phyloP scores from a whole-genome alignment of 2,888 invertebrate genomes.

The Graphium colonna region DNA sequence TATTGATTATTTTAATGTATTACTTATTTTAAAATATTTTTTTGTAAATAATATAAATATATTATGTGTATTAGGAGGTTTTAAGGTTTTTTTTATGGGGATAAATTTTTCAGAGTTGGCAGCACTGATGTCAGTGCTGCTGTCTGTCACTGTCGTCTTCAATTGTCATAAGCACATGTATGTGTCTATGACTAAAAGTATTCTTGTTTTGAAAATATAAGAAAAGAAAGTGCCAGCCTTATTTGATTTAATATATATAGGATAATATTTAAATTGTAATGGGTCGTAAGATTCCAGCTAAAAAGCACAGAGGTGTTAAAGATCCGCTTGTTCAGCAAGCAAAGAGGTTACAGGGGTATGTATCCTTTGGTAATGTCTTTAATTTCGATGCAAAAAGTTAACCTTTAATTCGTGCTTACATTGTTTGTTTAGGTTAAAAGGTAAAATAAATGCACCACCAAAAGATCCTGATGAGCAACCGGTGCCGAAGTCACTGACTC shows the following conservation, averaged over 20 bases:
- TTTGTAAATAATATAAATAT: too few species aligned
- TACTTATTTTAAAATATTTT: too few species aligned
- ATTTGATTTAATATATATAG: too few species aligned
- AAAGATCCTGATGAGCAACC: slow-evolving; percentile 84
- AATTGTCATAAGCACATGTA: not conserved
- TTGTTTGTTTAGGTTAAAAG: slow-evolving; percentile 79
- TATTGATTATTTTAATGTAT: too few species aligned
- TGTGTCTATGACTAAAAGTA: not conserved
- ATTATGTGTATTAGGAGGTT: too few species aligned
- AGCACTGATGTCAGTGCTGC: too few species aligned
- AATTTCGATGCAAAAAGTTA: not conserved
- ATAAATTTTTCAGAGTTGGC: too few species aligned
- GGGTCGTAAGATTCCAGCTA: slow-evolving; percentile 90
- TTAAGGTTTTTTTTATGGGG: too few species aligned
- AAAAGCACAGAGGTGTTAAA: slow-evolving; percentile 88
- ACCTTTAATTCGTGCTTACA: too few species aligned
- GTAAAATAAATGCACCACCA: slow-evolving; percentile 88
- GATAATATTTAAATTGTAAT: slow-evolving; percentile 48
- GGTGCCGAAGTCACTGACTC: slow-evolving; percentile 85
- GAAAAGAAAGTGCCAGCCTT: too few species aligned
- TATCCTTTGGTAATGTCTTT: not conserved
- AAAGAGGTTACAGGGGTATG: slow-evolving; percentile 81
- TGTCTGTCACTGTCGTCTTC: not conserved
- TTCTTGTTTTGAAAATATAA: too few species aligned
- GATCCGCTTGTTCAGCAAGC: slow-evolving; percentile 87